A percentile compares a stretch with the other conserved stretches of the same genome.
Conservation (phyloP, 2,797 vertebrate genomes). For the Loriculus beryllinus region DNA sequence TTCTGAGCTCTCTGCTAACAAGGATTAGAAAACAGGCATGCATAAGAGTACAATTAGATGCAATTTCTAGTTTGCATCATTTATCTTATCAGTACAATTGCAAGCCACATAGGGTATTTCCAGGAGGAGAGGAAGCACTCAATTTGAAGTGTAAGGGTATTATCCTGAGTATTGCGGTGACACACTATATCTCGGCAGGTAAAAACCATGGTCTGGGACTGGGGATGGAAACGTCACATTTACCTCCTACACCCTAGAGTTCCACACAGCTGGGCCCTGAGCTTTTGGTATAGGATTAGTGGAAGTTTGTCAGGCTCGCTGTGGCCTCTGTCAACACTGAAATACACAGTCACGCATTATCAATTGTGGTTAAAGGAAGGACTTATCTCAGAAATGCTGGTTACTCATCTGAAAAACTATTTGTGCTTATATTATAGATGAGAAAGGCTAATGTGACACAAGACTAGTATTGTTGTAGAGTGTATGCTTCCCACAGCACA, state of each 20-base stretch:
- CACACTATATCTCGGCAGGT: background rate
- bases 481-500: conserved; percentile 80
- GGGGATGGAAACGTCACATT: background rate
- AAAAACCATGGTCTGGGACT: background rate
- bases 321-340: conserved; percentile 38
- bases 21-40: background rate
- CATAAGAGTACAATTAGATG: background rate
- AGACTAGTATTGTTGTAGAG: conserved; percentile 79
- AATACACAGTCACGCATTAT: conserved; percentile 68
- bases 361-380: conserved; percentile 76
- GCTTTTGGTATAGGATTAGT: background rate
- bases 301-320: background rate
- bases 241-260: background rate
- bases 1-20: background rate
- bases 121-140: background rate
- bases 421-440: conserved; percentile 63
- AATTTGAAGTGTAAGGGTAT: background rate
- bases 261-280: background rate
- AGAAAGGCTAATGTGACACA: conserved; percentile 73
- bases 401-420: conserved; percentile 73
- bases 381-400: conserved; percentile 70
- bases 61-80: background rate
- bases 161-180: background rate
- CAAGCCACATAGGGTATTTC: background rate
- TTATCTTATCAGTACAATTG: background rate